Percentiles rank a stretch among this genome's conserved stretches.
These are phyloP conservation scores for Streptopelia turtur DNA, from an alignment of 2,797 vertebrate genomes.

Conservation along the genomic window DNA sequence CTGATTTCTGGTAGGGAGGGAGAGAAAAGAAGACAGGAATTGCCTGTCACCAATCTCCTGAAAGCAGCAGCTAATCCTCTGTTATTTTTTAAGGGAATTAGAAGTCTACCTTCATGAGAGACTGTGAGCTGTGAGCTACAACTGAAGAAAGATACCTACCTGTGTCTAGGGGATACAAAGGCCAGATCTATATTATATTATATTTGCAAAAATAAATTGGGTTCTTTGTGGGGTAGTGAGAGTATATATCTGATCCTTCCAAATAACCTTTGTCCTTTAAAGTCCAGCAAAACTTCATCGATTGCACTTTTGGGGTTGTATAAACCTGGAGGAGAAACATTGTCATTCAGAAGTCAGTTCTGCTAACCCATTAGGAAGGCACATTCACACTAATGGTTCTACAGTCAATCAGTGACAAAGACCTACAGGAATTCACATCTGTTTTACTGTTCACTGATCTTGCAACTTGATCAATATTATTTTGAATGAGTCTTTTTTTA, in stretches of 20 bases:
- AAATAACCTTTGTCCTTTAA: conserved; percentile 40
- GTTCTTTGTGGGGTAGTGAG: not conserved
- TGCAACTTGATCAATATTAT: conserved; percentile 76
- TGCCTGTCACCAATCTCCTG: too few species aligned
- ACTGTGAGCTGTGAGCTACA: too few species aligned
- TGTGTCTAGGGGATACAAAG: too few species aligned
- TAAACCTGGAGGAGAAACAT: conserved; percentile 53
- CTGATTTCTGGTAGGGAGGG: too few species aligned
- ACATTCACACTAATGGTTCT: conserved; percentile 58
- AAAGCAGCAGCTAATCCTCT: too few species aligned
- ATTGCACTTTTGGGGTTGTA: conserved; percentile 21
- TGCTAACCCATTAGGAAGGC: conserved; percentile 67
- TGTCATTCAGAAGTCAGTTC: conserved; percentile 71
- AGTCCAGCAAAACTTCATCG: conserved; percentile 54
- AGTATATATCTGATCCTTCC: not conserved
- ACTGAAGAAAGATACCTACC: too few species aligned
- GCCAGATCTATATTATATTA: too few species aligned
- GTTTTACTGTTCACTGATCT: conserved; percentile 70
- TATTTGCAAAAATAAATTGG: not conserved
- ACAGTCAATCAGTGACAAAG: conserved; percentile 60
- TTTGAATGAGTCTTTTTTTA: conserved; percentile 65
- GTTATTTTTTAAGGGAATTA: too few species aligned
- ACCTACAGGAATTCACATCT: conserved; percentile 62
- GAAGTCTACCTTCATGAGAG: too few species aligned
- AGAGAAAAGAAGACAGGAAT: too few species aligned